Percentiles rank a stretch among this genome's conserved stretches.
Evolutionary conservation across 2,113 vertebrate genomes (phyloP).

Genomic region (Microcebus tavaratra): DNA sequence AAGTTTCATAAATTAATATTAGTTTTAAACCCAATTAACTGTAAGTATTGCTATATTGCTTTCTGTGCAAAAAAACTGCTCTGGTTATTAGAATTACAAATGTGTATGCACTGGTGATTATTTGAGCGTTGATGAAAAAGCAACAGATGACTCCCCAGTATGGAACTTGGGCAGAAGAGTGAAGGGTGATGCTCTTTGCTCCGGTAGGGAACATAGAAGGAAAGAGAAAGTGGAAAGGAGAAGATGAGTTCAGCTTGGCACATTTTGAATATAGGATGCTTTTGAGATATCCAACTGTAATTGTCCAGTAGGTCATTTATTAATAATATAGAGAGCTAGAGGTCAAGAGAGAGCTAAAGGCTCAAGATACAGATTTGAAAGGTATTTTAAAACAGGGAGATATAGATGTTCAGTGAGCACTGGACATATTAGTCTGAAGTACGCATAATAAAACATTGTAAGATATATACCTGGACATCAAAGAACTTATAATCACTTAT

Average conservation of each 20-base stretch:
- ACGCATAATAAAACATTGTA: background rate
- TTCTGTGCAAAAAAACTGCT: slow-evolving; percentile 32
- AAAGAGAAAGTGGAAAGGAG: background rate
- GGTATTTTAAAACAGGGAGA: background rate
- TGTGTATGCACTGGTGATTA: slow-evolving; percentile 5
- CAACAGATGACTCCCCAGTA: background rate
- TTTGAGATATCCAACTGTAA: background rate
- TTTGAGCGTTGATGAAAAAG: slow-evolving; percentile 32
- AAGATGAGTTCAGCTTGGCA: background rate
- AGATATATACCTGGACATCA: background rate
- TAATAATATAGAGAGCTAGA: background rate
- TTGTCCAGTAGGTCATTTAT: background rate
- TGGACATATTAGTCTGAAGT: background rate
- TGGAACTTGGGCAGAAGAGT: background rate
- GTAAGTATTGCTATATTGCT: slow-evolving; percentile 34
- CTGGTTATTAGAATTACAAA: slow-evolving; percentile 52
- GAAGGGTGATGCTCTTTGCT: background rate
- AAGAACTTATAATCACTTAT: background rate
- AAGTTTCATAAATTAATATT: slow-evolving; percentile 39
- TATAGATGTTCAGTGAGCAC: background rate
- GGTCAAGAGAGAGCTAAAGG: background rate
- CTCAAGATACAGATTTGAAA: background rate
- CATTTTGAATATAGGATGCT: background rate
- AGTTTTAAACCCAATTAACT: slow-evolving; percentile 52
- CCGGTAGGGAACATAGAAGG: background rate